phyloP scores from a whole-genome alignment of 2,113 vertebrate species.

The Crypturellus undulatus region DNA sequence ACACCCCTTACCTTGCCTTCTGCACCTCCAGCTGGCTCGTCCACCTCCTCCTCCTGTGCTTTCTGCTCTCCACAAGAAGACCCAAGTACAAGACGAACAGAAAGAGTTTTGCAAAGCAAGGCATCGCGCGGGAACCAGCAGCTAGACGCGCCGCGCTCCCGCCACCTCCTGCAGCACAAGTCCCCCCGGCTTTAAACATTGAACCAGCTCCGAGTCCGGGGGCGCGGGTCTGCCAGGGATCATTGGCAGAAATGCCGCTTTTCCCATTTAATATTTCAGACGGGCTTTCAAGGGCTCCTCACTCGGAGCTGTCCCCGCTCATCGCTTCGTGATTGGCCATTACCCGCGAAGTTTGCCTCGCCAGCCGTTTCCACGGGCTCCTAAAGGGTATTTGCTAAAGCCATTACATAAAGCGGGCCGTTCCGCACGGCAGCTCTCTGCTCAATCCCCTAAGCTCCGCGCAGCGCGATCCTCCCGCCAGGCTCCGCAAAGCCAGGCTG shows the following conservation, averaged over 20 bases:
- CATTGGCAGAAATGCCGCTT: background rate
- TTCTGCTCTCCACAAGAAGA: conserved; percentile 83
- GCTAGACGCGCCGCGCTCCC: conserved; percentile 68
- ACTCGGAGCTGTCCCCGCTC: background rate
- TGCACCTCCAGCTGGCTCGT: conserved; percentile 77
- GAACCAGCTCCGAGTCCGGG: conserved; percentile 49
- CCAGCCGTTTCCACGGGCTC: conserved; percentile 56
- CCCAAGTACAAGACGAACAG: conserved; percentile 82
- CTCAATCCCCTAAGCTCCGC: conserved; percentile 77
- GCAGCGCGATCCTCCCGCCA: conserved; percentile 45
- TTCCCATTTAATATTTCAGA: conserved; percentile 3
- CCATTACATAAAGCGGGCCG: conserved; percentile 69
- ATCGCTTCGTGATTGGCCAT: conserved; percentile 69
- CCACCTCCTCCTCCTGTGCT: conserved; percentile 85
- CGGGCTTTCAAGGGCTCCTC: conserved; percentile 12
- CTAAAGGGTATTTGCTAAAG: conserved; percentile 70
- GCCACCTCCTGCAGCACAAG: conserved; percentile 50
- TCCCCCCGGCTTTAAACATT: conserved; percentile 63
- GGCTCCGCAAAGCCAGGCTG: conserved; percentile 56
- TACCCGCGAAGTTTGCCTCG: conserved; percentile 49
- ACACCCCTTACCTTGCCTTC: conserved; percentile 83
- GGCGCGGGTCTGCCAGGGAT: background rate
- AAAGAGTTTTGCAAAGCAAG: conserved; percentile 77
- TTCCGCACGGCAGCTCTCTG: conserved; percentile 68
- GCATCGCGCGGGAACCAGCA: conserved; percentile 78